These are phyloP conservation scores for Anadara kagoshimensis DNA, from an alignment of 1,140 invertebrate genomes.

Conservation along the genomic window DNA sequence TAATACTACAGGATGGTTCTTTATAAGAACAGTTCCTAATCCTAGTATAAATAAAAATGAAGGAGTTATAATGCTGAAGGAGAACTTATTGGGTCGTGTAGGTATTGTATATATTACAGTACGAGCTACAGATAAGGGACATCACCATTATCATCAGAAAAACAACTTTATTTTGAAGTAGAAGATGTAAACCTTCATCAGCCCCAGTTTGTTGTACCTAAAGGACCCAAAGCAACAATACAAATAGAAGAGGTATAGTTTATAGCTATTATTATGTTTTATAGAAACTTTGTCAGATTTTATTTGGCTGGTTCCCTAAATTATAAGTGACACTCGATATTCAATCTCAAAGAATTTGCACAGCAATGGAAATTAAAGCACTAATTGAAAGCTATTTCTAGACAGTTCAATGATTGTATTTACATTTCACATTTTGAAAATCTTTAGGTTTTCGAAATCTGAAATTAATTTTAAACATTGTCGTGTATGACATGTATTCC, in stretches of 20 bases:
- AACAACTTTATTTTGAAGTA: slow-evolving; percentile 42
- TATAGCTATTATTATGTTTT: neutral
- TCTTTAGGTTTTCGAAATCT: too few relatives aligned
- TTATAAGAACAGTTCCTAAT: slow-evolving; percentile 12
- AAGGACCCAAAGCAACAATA: slow-evolving; percentile 29
- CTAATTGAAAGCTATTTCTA: too few relatives aligned
- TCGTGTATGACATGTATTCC: too few relatives aligned
- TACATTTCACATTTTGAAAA: too few relatives aligned
- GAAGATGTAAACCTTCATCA: slow-evolving; percentile 57
- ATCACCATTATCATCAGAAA: slow-evolving; percentile 21
- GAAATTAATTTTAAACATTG: too few relatives aligned
- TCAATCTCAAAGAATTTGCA: too few relatives aligned
- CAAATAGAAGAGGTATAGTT: slow-evolving; percentile 43
- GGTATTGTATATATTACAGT: slow-evolving; percentile 57
- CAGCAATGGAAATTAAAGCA: too few relatives aligned
- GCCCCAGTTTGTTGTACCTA: slow-evolving; percentile 50
- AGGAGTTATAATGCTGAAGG: slow-evolving; percentile 36
- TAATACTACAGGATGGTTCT: slow-evolving; percentile 53
- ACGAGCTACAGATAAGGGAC: slow-evolving; percentile 48
- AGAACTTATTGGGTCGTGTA: slow-evolving; percentile 32
- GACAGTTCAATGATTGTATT: too few relatives aligned
- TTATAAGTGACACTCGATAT: too few relatives aligned
- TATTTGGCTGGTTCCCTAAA: too few relatives aligned
- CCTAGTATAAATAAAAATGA: slow-evolving; percentile 27
- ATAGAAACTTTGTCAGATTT: neutral